phyloP scores from a whole-genome alignment of 2,888 invertebrate genomes.

The Melipona bicolor region DNA sequence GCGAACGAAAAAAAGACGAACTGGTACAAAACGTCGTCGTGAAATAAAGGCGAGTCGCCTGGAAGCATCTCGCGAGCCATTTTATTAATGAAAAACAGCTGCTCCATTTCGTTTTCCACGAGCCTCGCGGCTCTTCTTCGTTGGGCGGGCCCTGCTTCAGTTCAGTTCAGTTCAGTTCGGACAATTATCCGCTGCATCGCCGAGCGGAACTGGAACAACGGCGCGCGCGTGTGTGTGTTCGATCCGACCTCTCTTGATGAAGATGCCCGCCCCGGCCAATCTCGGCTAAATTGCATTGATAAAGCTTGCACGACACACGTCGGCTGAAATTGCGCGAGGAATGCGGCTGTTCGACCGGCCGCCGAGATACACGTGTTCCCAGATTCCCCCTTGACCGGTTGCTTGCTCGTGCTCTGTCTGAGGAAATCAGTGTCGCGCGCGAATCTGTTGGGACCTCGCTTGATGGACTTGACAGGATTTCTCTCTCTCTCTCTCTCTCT shows the following conservation, averaged over 20 bases:
- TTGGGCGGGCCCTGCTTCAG: too few species aligned
- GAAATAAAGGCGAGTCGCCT: slow-evolving; percentile 24
- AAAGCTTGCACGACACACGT: slow-evolving; percentile 47
- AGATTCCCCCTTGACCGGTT: not conserved
- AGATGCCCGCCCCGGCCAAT: slow-evolving; percentile 49
- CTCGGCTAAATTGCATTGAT: slow-evolving; percentile 54
- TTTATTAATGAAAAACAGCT: slow-evolving; percentile 53
- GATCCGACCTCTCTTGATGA: slow-evolving; percentile 4
- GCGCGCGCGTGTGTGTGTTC: slow-evolving; percentile 17
- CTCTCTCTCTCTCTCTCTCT: too few species aligned
- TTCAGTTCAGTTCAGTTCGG: slow-evolving; percentile 11
- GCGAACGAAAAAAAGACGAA: slow-evolving; percentile 13
- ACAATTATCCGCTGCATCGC: slow-evolving; percentile 40
- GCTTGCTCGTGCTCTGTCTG: not conserved
- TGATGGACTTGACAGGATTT: not conserved
- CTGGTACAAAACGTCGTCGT: slow-evolving; percentile 31
- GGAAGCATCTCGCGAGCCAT: slow-evolving; percentile 35
- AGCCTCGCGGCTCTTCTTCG: not conserved
- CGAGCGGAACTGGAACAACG: slow-evolving; percentile 43
- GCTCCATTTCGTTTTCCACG: slow-evolving; percentile 13
- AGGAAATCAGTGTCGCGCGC: not conserved
- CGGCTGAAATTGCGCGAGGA: slow-evolving; percentile 44
- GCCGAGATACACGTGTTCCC: not conserved
- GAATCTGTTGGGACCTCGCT: not conserved
- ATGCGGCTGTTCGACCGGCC: slow-evolving; percentile 18